These are phyloP conservation scores for Hippocampus abdominalis DNA, from an alignment of 2,113 vertebrate genomes.

Conservation along the genomic window DNA sequence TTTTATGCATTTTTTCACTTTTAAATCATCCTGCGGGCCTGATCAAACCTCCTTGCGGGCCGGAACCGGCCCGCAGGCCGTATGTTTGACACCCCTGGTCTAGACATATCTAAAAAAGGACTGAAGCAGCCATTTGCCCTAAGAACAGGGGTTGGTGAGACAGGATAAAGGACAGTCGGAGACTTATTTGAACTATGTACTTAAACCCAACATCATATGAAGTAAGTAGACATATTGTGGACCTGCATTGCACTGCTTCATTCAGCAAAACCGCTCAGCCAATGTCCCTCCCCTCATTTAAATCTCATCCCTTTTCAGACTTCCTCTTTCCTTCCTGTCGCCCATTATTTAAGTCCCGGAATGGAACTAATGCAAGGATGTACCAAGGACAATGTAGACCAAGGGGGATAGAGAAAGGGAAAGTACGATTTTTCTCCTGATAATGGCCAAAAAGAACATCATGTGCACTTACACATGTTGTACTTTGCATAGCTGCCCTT, in stretches of 20 bases:
- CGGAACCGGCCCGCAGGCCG: too few relatives aligned
- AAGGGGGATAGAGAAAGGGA: conserved; percentile 35
- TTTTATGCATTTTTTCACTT: too few relatives aligned
- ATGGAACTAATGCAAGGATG: conserved; percentile 31
- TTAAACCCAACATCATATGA: conserved; percentile 13
- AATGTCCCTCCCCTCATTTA: conserved; percentile 17
- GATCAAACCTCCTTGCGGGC: too few relatives aligned
- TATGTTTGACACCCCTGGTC: too few relatives aligned
- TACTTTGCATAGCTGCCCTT: conserved; percentile 71
- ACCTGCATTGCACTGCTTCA: conserved; percentile 37
- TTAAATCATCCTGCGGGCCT: too few relatives aligned
- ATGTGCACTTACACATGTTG: conserved; percentile 67
- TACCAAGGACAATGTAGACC: conserved; percentile 12
- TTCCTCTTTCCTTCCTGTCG: conserved; percentile 20
- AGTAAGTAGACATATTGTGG: conserved; percentile 26
- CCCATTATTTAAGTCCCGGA: conserved; percentile 20
- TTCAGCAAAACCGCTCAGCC: conserved; percentile 34
- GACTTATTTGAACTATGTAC: conserved; percentile 14
- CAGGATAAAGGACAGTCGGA: conserved; percentile 14
- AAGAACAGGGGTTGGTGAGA: conserved; percentile 16
- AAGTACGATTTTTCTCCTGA: conserved; percentile 38
- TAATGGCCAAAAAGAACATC: conserved; percentile 45
- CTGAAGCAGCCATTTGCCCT: conserved; percentile 15
- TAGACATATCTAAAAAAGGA: conserved; percentile 24
- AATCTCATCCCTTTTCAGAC: conserved; percentile 33